Evolutionary conservation across 2,888 invertebrate species (phyloP).

Genomic region (Electrophaes corylata): DNA sequence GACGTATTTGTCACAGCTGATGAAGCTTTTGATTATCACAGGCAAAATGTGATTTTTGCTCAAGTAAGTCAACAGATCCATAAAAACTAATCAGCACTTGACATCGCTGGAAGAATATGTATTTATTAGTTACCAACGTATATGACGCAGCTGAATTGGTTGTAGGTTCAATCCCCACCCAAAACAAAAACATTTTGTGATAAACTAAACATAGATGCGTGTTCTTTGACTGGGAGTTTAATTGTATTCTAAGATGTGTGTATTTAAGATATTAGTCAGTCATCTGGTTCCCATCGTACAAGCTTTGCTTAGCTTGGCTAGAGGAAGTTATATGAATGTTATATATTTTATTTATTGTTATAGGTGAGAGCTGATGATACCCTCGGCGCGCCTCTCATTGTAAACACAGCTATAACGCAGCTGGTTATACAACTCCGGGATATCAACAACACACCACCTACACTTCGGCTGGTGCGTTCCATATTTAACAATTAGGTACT

Average conservation of each 20-base stretch:
- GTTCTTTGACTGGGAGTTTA: too few relatives aligned
- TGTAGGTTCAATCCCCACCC: too few relatives aligned
- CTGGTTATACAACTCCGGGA: constrained; percentile 86
- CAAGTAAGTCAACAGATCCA: constrained; percentile 60
- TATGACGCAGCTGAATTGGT: too few relatives aligned
- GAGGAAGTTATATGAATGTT: too few relatives aligned
- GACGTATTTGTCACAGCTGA: constrained; percentile 79
- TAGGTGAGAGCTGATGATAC: constrained; percentile 78
- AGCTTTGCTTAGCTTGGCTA: too few relatives aligned
- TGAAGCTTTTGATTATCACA: constrained; percentile 86
- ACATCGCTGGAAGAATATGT: background rate
- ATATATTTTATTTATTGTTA: too few relatives aligned
- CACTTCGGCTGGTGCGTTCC: constrained; percentile 82
- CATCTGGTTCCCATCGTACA: too few relatives aligned
- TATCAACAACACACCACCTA: constrained; percentile 90
- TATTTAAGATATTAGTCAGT: too few relatives aligned
- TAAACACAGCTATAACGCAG: constrained; percentile 79
- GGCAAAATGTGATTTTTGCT: constrained; percentile 80
- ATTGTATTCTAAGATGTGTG: too few relatives aligned
- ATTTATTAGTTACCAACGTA: too few relatives aligned
- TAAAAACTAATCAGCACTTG: background rate
- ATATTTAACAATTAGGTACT: background rate
- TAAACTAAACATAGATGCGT: too few relatives aligned
- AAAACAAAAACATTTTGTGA: too few relatives aligned
- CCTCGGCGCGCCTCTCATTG: constrained; percentile 57